A percentile compares a stretch with the other conserved stretches of the same genome.
phyloP scores from a whole-genome alignment of 2,888 invertebrate species.

The Zelleria hepariella region DNA sequence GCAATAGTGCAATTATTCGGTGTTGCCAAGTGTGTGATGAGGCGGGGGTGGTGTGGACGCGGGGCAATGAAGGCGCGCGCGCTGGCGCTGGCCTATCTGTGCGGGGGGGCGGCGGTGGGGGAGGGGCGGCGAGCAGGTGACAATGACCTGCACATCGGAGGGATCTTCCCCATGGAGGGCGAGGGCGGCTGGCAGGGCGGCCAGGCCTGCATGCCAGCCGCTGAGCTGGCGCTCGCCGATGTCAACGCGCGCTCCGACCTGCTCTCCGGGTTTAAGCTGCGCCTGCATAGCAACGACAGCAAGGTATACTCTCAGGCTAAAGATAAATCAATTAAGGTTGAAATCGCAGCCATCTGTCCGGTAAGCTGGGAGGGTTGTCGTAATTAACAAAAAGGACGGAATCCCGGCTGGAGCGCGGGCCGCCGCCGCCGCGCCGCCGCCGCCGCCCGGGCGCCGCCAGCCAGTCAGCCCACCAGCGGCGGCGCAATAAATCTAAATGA shows the following conservation, averaged over 20 bases:
- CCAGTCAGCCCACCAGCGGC: neutral
- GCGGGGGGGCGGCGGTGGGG: conserved; percentile 33
- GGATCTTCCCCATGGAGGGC: conserved; percentile 97
- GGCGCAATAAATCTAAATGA: conserved; percentile 35
- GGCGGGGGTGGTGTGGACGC: conserved; percentile 20
- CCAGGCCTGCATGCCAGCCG: conserved; percentile 98
- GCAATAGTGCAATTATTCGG: conserved; percentile 66
- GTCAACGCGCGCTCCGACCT: conserved; percentile 92
- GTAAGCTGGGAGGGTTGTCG: neutral
- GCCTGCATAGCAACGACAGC: conserved; percentile 95
- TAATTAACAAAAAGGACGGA: conserved; percentile 45
- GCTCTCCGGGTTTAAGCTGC: conserved; percentile 90
- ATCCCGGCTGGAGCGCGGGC: conserved; percentile 11
- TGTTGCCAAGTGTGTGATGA: conserved; percentile 55
- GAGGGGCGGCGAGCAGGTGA: conserved; percentile 61
- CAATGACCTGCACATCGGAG: conserved; percentile 94
- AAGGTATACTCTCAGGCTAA: conserved; percentile 74
- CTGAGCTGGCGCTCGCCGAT: conserved; percentile 95
- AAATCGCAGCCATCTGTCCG: neutral
- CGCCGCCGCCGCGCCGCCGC: neutral
- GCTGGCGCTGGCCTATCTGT: conserved; percentile 46
- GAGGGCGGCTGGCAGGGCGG: conserved; percentile 99
- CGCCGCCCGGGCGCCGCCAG: neutral
- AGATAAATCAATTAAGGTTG: neutral
- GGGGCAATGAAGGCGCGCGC: conserved; percentile 25